Evolutionary conservation across 2,797 vertebrate genomes (phyloP), one percentile per base, ranked within the genome.

Genomic region (Peromyscus aztecus): DNA sequence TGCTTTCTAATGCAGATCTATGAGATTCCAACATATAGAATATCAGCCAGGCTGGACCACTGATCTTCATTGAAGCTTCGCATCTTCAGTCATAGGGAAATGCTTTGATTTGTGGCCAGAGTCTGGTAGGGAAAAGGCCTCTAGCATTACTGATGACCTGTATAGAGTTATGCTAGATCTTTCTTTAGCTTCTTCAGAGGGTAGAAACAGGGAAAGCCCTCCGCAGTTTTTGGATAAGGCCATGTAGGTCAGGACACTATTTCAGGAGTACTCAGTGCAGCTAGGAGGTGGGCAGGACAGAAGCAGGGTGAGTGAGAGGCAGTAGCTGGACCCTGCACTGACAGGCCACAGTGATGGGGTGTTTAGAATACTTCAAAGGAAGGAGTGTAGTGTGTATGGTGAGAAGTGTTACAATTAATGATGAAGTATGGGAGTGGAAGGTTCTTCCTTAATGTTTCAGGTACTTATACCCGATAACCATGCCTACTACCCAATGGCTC

Each of bases 81-180:
- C 13, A 34, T 49, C 80, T 76, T 78, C 87, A 61, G 67, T 59
- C n/a, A 65, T 8, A 12, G 55, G 86, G 17, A 67, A 59, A 73
- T 69, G 59, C 57, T 96, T 86, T 90, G 86, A 86, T 75, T 78
- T 12, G 2, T 84, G 91, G 69, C 63, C 57, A 40, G 49, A 46
- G n/a, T 71, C 57, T 14, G 49, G n/a, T 37, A 52, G 40, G 63
- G 46, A 37, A 61, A 59, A 78, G 43, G 23, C 65, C 52, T 37
- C 37, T 17, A 37, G 23, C 88, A 34, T 65, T 81, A 59, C 0
- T 61, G 67, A 69, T n/a, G 49, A 27, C 59, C 40, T 82, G 13
- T 37, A 69, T 31, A 55, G 13, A 86, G 49, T 83, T 13, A 34
- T 46, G 57, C 91, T 46, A 31, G 4, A 11, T 83, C 59, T 61